These are phyloP conservation scores for Sturnira hondurensis DNA, from an alignment of 2,113 vertebrate species.

Conservation along the genomic window DNA sequence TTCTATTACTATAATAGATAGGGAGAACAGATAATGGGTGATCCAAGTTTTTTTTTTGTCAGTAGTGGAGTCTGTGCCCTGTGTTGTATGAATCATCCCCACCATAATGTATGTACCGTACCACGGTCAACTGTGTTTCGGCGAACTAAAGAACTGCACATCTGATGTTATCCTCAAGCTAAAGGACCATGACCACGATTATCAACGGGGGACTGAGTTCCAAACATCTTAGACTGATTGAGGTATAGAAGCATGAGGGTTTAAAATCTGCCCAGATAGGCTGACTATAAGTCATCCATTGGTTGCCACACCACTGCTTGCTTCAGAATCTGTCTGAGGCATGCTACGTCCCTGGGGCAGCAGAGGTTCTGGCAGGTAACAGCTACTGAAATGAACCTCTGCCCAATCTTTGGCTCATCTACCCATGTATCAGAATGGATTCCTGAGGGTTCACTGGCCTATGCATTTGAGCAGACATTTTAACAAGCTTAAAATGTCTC, in stretches of 20 bases:
- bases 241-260: background rate
- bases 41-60: background rate
- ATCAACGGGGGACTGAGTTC: background rate
- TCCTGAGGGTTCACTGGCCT: background rate
- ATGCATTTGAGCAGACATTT: background rate
- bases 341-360: background rate
- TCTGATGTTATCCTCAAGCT: background rate
- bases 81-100: background rate
- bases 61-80: background rate
- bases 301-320: no score
- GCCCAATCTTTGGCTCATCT: background rate
- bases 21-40: background rate
- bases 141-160: background rate
- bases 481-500: background rate
- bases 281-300: background rate
- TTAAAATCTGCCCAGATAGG: background rate
- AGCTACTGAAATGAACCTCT: background rate
- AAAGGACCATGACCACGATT: background rate
- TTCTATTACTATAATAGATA: background rate
- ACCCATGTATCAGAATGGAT: background rate
- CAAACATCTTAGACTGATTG: background rate
- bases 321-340: background rate
- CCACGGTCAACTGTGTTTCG: no score
- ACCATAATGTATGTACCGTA: no score
- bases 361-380: background rate